phyloP scores from a whole-genome alignment of 2,113 vertebrate genomes.

The Agelaius tricolor region DNA sequence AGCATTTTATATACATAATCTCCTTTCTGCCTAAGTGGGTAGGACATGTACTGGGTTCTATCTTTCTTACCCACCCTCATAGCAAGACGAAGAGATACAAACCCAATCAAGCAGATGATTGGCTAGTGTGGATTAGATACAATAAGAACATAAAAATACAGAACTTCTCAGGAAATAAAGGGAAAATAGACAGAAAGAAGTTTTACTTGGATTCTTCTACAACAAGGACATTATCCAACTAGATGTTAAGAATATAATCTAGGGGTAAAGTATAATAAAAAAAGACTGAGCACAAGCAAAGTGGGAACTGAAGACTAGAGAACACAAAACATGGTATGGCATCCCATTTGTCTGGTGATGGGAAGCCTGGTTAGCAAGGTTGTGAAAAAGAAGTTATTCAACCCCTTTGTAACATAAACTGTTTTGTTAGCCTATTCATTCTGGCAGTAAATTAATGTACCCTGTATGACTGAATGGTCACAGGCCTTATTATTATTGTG shows the following conservation, averaged over 20 bases:
- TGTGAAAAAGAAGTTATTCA: neutral
- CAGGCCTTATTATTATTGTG: neutral
- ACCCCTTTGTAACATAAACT: neutral
- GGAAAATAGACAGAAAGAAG: neutral
- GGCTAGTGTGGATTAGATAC: neutral
- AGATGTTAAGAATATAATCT: neutral
- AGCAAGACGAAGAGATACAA: neutral
- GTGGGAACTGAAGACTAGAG: neutral
- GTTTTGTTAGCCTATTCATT: neutral
- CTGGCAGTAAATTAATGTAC: conserved; percentile 13
- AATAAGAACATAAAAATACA: neutral
- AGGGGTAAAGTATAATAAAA: neutral
- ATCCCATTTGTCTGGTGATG: neutral
- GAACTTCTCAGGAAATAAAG: neutral
- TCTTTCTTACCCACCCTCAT: neutral
- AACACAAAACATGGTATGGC: neutral
- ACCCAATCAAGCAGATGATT: neutral
- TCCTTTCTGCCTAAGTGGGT: neutral
- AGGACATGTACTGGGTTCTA: neutral
- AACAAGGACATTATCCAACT: neutral
- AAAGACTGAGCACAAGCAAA: neutral
- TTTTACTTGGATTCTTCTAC: neutral
- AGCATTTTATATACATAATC: neutral
- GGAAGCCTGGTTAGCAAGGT: neutral
- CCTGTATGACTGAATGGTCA: neutral